Conservation (phyloP, 2,888 invertebrate genomes). For the Psylliodes chrysocephalus region DNA sequence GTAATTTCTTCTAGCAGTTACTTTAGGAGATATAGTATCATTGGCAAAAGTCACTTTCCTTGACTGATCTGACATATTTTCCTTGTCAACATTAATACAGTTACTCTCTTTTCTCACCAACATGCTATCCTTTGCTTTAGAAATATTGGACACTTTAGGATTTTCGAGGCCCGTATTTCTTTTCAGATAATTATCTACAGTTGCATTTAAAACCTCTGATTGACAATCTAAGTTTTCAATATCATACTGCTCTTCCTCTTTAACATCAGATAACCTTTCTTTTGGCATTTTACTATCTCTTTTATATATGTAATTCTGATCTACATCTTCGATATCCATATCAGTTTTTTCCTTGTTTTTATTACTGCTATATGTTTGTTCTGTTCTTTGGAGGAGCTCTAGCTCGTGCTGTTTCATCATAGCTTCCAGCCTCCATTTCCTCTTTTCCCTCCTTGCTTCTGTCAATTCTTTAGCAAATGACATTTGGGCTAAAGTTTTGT, state of each 20-base stretch:
- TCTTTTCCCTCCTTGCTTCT: slow-evolving; percentile 44
- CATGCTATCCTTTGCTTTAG: background rate
- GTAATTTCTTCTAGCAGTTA: slow-evolving; percentile 7
- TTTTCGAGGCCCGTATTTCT: background rate
- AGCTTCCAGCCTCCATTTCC: slow-evolving; percentile 43
- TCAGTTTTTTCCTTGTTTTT: background rate
- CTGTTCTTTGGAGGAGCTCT: slow-evolving; percentile 20
- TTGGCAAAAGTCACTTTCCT: slow-evolving; percentile 34
- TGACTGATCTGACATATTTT: slow-evolving; percentile 7
- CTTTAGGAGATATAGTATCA: slow-evolving; percentile 22
- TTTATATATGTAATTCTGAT: too few relatives aligned
- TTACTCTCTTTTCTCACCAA: too few relatives aligned
- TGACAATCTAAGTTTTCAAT: too few relatives aligned
- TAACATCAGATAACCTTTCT: too few relatives aligned
- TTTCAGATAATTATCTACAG: too few relatives aligned
- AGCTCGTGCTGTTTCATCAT: slow-evolving; percentile 28
- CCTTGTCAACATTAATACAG: too few relatives aligned
- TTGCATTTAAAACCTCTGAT: too few relatives aligned
- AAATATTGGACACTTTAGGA: background rate
- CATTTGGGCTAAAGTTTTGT: slow-evolving; percentile 34
- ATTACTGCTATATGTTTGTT: background rate
- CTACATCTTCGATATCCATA: background rate
- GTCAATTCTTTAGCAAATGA: slow-evolving; percentile 38
- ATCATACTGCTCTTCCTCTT: background rate
- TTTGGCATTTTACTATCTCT: too few relatives aligned